Evolutionary conservation across 2,888 invertebrate genomes (phyloP), one percentile per base, ranked within the genome.

Genomic region (Leucophenga maculata): DNA sequence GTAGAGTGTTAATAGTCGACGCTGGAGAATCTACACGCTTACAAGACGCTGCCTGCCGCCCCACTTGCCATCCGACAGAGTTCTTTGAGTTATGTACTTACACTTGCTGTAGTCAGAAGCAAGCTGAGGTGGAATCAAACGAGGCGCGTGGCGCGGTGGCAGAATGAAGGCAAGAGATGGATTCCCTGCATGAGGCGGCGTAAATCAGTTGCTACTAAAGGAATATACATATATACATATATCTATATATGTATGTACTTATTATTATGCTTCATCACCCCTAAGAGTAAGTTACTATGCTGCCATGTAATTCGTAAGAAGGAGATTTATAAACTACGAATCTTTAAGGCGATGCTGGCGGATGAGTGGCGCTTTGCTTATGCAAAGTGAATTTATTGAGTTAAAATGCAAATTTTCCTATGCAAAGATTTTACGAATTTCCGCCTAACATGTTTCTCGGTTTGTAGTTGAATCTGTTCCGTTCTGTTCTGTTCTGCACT

Each of bases 301-400:
- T n/a, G 1, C 39, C 39, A 50, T 26, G 65, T 46, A 48, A 50
- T 26, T 26, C 59, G 52, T 39, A 68, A 60, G 69, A 70, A 76
- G 74, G 82, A 83, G 80, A 80, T 83, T 80, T 80, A 80, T 83
- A 80, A 84, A 82, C 84, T 80, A 80, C 39, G 39, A 39, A 39
- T 39, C 39, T 39, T 39, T 39, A 39, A 39, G 39, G 11, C 39
- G 39, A 39, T 8, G 39, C 6, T 8, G 39, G 39, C 39, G 39
- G 11, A 39, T 50, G 50, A 8, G 50, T 18, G 50, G 16, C 18
- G 50, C 18, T 66, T 64, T 71, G 78, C 75, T 77, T 85, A 87
- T 86, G 85, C 84, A 83, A 87, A 85, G 84, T 84, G 84, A 86
- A 87, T 87, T 88, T 87, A 87, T 87, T 87, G 84, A 85, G 82